Evolutionary conservation across 2,113 vertebrate genomes (phyloP), one percentile per base, ranked within the genome.

Genomic region (Podarcis raffonei): DNA sequence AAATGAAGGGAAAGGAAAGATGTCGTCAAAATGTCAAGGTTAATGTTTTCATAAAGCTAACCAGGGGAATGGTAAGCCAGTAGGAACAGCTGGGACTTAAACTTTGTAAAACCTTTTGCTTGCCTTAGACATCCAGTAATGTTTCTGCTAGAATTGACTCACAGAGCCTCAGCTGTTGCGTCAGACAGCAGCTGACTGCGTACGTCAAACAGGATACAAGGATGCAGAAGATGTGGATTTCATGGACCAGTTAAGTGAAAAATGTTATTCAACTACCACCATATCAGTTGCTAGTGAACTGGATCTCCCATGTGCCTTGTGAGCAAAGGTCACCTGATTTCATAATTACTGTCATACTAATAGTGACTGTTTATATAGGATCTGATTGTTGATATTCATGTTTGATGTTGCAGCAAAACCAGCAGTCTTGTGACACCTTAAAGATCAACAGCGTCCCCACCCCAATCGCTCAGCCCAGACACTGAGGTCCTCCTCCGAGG

Each of bases 11-110:
- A 32, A 80, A 74, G 65, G 57, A 93, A 92, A 87, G 85, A 94
- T 91, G 57, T 92, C 91, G 83, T 91, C 93, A 92, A 94, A 94
- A 91, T 93, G 92, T 92, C 93, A 95, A 92, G 93, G 93, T 95
- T 95, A 94, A 92, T 91, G 91, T 89, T 94, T 94, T 91, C 87
- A 92, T 91, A 95, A 93, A 95, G 91, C 83, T 90, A 96, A 95
- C 91, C 81, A 89, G 93, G 87, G 77, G 90, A 92, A 93, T 80
- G 57, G 78, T 66, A 87, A 88, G 81, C 75, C 0, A 0, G 18
- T 39, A 0, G 2, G n/a, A 93, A 48, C 30, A 30, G 69, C 91
- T 89, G 89, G 35, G 80, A 48, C 90, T 87, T 59, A 89, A 89
- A 37, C 62, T 87, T 92, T 89, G 92, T 90, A 90, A 90, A 92